Evolutionary conservation across 92 coral and sea anemone genomes (phyloP), one percentile per base, ranked within the genome.

Genomic region (Chrysogorgia sp.): DNA sequence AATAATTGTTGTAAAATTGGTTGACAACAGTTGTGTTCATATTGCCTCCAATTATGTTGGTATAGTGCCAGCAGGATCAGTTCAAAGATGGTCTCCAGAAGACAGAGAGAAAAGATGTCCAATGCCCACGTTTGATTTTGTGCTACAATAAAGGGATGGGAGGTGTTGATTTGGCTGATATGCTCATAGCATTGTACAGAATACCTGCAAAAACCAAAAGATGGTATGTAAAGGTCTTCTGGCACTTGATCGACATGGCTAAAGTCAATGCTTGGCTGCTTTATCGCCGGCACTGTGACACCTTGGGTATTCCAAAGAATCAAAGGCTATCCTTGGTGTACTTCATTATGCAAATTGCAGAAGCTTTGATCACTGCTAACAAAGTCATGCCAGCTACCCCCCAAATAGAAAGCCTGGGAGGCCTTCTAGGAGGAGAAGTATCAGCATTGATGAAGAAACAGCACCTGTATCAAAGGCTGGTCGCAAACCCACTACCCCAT

Each of bases 41-140:
- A 50, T 78, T 34, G 74, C 59, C 32, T 80, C 84, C 32, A 80
- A 80, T 35, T 66, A 49, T 80, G 77, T 78, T 31, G 84, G 77
- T 66, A 63, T 66, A 12, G 77, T 66, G 72, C 84, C 75, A 17
- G 7, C 63, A 57, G 45, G 53, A 12, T 12, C 40, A 10, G 67
- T 72, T 15, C n/a, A 25, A n/a, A 45, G 58, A 53, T 56, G 77
- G 69, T 64, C 55, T 0, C 17, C 33, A 40, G 12, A 67, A 13
- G 50, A 78, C 75, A 67, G 58, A 40, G 35, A 19, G 75, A 33
- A 12, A 67, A 67, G 40, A 19, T 41, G 47, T 67, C 22, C 75
- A 67, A 19, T 76, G 71, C 34, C 71, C 82, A 34, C 55, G 40
- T 3, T 10, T 76, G 13, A 32, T 76, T 2, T 9, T 30, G 35